A percentile compares a stretch with the other conserved stretches of the same genome.
These are phyloP conservation scores for Pseudochirops corinnae DNA, from an alignment of 2,797 vertebrate species.

Conservation along the genomic window DNA sequence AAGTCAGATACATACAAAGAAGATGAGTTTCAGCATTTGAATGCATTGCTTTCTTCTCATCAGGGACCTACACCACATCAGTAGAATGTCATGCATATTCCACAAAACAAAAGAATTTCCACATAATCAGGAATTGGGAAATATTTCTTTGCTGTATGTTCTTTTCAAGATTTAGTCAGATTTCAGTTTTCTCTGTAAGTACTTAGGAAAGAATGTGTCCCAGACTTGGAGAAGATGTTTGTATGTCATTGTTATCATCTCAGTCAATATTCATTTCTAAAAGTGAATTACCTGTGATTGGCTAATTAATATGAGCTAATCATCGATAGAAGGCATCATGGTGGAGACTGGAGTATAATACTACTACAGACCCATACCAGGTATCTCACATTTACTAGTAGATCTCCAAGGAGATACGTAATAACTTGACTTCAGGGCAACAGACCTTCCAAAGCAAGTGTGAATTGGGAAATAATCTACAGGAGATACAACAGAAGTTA, in stretches of 20 bases:
- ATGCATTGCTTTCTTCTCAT: background rate
- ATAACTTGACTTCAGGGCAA: background rate
- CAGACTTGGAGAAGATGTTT: background rate
- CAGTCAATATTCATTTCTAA: background rate
- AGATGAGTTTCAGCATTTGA: background rate
- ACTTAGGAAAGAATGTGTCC: background rate
- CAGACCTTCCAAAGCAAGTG: background rate
- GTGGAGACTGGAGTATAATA: background rate
- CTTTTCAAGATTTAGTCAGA: background rate
- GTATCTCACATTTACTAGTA: background rate
- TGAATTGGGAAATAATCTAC: background rate
- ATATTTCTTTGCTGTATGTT: background rate
- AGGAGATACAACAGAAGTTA: background rate
- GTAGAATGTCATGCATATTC: background rate
- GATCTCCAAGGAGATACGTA: background rate
- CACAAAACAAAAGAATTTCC: background rate
- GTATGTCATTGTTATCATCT: background rate
- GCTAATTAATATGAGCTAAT: background rate
- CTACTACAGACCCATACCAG: accelerated
- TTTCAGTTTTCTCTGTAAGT: background rate
- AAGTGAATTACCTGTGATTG: background rate
- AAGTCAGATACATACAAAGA: background rate
- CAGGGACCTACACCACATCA: background rate
- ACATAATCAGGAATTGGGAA: background rate
- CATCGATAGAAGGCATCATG: background rate